phyloP scores from a whole-genome alignment of 2,797 vertebrate genomes.

The Micromesistius poutassou region DNA sequence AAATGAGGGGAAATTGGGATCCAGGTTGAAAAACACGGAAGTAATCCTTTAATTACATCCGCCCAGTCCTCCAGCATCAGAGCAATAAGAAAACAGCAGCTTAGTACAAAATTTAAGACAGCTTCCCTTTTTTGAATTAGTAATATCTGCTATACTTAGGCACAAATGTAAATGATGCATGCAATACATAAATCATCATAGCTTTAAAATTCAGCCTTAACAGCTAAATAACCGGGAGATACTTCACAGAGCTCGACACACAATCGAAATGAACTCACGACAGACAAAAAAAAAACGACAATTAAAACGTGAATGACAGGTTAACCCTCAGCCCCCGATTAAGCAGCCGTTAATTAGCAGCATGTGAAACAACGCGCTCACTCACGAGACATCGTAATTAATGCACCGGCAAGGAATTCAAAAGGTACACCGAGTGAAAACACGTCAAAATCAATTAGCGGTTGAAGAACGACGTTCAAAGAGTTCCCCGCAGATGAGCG shows the following conservation, averaged over 20 bases:
- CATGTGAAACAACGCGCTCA: neutral
- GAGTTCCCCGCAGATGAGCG: neutral
- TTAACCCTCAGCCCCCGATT: neutral
- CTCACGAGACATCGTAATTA: neutral
- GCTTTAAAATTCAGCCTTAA: neutral
- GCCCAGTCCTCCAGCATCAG: neutral
- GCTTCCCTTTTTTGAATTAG: neutral
- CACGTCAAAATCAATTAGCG: neutral
- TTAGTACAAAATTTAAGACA: neutral
- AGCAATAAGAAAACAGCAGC: neutral
- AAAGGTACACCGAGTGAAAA: neutral
- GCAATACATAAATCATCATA: slow-evolving; percentile 13
- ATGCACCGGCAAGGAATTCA: neutral
- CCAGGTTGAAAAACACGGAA: no score
- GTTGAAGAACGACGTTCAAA: neutral
- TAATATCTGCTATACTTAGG: neutral
- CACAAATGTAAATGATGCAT: slow-evolving; percentile 7
- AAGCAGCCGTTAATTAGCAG: neutral
- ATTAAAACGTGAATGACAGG: neutral
- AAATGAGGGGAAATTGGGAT: no score
- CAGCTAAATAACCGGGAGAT: neutral
- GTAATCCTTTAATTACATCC: neutral
- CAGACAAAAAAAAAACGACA: neutral
- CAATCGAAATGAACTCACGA: neutral
- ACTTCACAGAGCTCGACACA: neutral